Base-by-base conservation (phyloP, 2,797 vertebrate genomes). In the Mionectes olivaceus region DNA sequence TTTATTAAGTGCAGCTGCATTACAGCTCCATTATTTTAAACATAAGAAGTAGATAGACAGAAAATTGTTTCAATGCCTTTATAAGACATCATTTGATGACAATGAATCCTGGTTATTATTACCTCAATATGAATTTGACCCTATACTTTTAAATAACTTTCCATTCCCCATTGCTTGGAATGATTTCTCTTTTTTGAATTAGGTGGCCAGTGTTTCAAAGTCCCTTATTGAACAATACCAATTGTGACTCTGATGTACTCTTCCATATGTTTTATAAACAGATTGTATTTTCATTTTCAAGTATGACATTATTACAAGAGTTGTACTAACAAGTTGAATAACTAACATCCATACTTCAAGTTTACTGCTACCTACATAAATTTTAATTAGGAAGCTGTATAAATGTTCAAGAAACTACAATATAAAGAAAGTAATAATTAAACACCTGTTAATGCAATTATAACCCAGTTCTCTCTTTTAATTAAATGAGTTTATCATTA, bases 371-470 rank as follows among this genome's bases (percentile, higher is more conserved):
- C 30, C 68, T 74, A 28, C 37, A 74, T 94, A 89, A 77, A 83
- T 94, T 91, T 91, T 96, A 87, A 94, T 97, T 96, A 94, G 53
- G 56, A 95, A 89, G 13, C 10, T 67, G 25, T 60, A 46, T 57
- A 96, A 92, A 74, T 50, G 9, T 92, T 94, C 44, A 95, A 82
- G 76, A 85, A 93, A 61, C 30, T 84, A 83, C 50, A 93, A 32
- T 71, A 82, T 80, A 90, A 91, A 27, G 49, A 91, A 60, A 89
- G 52, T 57, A 91, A 80, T 73, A 93, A 92, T 91, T 91, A 95
- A 94, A 95, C 95, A 81, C 35, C 41, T 94, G 79, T 75, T 95
- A 95, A 96, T 77, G 41, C 2, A 96, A 89, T 95, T 94, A 95
- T 83, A 96, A 84, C 24, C 8, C 61, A 69, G 75, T 94, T 93